Evolutionary conservation across 2,797 vertebrate species (phyloP).

Genomic region (Manis crassicaudata): DNA sequence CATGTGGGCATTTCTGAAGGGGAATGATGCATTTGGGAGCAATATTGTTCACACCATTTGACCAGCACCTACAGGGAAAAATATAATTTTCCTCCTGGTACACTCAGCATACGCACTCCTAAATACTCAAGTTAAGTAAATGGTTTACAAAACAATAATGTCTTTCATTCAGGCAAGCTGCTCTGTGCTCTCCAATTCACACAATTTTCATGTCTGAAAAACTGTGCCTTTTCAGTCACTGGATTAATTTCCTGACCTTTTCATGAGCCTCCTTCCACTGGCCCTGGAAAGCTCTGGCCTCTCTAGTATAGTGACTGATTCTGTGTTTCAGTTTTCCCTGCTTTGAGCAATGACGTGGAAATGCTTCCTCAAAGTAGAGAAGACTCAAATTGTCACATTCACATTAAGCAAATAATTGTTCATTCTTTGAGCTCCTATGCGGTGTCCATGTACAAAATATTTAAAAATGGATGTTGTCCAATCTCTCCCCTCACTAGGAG

Average conservation of each 20-base stretch:
- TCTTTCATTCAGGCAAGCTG: fast-evolving
- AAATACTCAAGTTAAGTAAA: neutral
- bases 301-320: neutral
- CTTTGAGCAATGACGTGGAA: neutral
- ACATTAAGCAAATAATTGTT: neutral
- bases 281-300: neutral
- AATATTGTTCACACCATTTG: neutral
- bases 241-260: neutral
- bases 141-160: neutral
- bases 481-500: neutral
- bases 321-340: too few species aligned
- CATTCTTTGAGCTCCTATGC: neutral
- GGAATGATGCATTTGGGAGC: fast-evolving
- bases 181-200: fast-evolving
- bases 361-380: neutral
- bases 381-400: neutral
- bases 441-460: neutral
- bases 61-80: neutral
- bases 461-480: neutral
- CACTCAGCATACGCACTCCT: too few species aligned
- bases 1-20: neutral
- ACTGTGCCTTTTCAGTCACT: fast-evolving
- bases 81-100: too few species aligned
- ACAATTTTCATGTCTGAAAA: too few species aligned
- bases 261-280: too few species aligned